Conservation (phyloP, 2,888 invertebrate species). For the Buathra laborator region DNA sequence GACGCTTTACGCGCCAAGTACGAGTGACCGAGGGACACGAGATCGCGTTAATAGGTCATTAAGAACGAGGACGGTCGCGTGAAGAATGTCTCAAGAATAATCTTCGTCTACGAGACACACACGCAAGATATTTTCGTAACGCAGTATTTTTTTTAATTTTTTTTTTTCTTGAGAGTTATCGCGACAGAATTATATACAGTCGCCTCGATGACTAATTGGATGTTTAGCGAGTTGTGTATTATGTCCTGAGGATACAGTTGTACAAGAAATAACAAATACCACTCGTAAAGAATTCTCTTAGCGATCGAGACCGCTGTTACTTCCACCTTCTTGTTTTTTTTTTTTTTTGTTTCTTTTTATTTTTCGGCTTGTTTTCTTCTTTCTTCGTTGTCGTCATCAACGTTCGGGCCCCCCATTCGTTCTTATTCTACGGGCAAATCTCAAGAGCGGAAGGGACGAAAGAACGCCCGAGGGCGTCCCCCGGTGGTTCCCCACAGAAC, state of each 20-base stretch:
- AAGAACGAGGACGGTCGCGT: slow-evolving; percentile 24
- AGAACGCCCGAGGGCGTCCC: slow-evolving; percentile 44
- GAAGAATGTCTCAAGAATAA: slow-evolving; percentile 6
- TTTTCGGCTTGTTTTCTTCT: slow-evolving; percentile 17
- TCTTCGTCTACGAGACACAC: background rate
- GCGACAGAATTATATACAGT: background rate
- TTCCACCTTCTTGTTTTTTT: slow-evolving; percentile 15
- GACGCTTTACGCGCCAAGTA: slow-evolving; percentile 19
- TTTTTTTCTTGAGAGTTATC: background rate
- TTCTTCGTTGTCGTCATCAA: background rate
- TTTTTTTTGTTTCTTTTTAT: background rate
- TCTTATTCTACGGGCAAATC: slow-evolving; percentile 48
- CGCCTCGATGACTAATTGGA: slow-evolving; percentile 6
- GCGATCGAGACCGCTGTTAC: slow-evolving; percentile 5
- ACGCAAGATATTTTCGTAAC: slow-evolving; percentile 14
- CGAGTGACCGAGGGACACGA: slow-evolving; percentile 40
- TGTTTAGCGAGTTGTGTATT: slow-evolving; percentile 21
- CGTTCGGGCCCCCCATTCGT: background rate
- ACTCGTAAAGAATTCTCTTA: slow-evolving; percentile 33
- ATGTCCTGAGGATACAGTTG: slow-evolving; percentile 8
- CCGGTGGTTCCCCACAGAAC: slow-evolving; percentile 48
- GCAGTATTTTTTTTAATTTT: background rate
- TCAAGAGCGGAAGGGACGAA: slow-evolving; percentile 64
- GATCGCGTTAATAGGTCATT: slow-evolving; percentile 55
- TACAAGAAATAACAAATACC: slow-evolving; percentile 15